Evolutionary conservation across 2,113 vertebrate genomes (phyloP).

Genomic region (Pan troglodytes): NHGRI_mPanTro3-v2.1_pri NC_072421.2:42593001-42593500

Average conservation of each 20-base stretch:
- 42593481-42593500: neutral
- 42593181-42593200: neutral
- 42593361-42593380: neutral
- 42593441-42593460: neutral
- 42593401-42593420: neutral
- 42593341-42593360: neutral
- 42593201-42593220: neutral
- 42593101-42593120: neutral
- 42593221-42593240: neutral
- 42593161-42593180: neutral
- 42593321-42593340: conserved; percentile 2
- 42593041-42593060: neutral
- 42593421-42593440: neutral
- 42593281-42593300: neutral
- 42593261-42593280: neutral
- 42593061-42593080: conserved; percentile 9
- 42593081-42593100: neutral
- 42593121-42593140: neutral
- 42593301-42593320: neutral
- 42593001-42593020: neutral
- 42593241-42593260: neutral
- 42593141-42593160: neutral
- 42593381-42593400: neutral
- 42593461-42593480: neutral
- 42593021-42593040: neutral